Conservation (phyloP, 2,113 vertebrate genomes). For the Tetrax tetrax region DNA sequence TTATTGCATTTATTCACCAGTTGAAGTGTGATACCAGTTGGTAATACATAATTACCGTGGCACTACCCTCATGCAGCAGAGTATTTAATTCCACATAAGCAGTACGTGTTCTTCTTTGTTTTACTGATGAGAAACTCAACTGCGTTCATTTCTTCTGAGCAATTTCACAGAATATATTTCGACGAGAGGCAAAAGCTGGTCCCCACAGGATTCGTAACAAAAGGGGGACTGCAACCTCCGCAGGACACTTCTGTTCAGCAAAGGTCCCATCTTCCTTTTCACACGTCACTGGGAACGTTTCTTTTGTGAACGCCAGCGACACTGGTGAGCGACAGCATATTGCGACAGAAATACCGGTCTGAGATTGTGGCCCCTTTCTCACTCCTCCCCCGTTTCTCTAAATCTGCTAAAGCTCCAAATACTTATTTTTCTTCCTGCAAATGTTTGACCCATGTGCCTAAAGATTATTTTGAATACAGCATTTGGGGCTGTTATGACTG, state of each 20-base stretch:
- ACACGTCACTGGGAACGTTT: neutral
- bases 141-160: neutral
- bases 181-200: neutral
- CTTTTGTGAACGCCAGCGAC: neutral
- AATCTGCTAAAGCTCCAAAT: conserved; percentile 2
- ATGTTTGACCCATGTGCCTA: conserved; percentile 23
- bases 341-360: neutral
- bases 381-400: neutral
- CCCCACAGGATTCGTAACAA: neutral
- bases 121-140: neutral
- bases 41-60: neutral
- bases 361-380: neutral
- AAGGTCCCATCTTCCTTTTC: neutral
- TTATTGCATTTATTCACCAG: neutral
- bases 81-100: neutral
- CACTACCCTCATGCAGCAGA: neutral
- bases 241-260: neutral
- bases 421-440: conserved; percentile 37
- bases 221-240: neutral
- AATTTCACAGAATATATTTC: neutral
- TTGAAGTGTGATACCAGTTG: neutral
- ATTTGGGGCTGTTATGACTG: conserved; percentile 52
- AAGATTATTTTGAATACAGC: conserved; percentile 31
- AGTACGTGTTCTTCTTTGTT: neutral
- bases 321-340: neutral